Evolutionary conservation across 2,113 vertebrate species (phyloP).

Genomic region (Halichoerus grypus): DNA sequence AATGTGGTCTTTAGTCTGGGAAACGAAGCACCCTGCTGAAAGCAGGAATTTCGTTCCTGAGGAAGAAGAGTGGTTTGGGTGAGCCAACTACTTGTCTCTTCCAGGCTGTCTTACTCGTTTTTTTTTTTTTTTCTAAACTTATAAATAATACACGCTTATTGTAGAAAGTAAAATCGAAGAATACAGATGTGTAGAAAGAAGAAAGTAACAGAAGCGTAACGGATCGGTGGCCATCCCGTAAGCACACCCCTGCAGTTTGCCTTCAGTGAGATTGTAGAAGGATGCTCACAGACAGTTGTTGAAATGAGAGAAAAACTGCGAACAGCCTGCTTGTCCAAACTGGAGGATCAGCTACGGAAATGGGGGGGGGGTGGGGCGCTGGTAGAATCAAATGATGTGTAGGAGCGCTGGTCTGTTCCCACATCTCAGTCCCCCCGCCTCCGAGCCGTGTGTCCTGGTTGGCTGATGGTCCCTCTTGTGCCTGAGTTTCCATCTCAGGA

Average conservation of each 20-base stretch:
- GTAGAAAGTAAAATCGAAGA: not conserved
- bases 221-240: not conserved
- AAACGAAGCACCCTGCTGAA: fast-evolving
- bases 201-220: not conserved
- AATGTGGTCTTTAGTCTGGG: not conserved
- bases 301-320: not conserved
- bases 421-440: not conserved
- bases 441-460: too few relatives aligned
- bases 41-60: not conserved
- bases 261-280: not conserved
- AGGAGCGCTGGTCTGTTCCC: not conserved
- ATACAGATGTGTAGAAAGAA: not conserved
- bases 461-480: not conserved
- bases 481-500: not conserved
- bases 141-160: not conserved
- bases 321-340: not conserved
- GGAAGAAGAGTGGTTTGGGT: not conserved
- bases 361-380: fast-evolving
- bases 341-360: not conserved
- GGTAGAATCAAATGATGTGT: fast-evolving
- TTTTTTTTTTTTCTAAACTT: not conserved
- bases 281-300: not conserved
- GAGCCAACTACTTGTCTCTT: not conserved
- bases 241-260: not conserved
- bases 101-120: not conserved